A percentile compares a stretch with the other conserved stretches of the same genome.
phyloP scores from a whole-genome alignment of 2,797 vertebrate species.

The Acrocephalus scirpaceus region DNA sequence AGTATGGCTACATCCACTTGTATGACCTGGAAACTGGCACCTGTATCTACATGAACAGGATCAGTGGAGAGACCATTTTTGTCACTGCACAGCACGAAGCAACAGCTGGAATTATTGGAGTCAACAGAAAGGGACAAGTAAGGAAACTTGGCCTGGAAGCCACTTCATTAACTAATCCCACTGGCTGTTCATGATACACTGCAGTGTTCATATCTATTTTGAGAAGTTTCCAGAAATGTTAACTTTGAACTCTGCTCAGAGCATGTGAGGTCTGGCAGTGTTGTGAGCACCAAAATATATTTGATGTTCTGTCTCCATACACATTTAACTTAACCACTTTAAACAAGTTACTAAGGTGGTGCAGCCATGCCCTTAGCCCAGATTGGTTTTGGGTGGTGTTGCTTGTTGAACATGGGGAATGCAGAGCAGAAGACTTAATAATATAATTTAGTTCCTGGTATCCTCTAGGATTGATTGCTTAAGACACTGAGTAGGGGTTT shows the following conservation, averaged over 20 bases:
- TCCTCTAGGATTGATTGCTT: neutral
- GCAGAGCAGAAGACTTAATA: neutral
- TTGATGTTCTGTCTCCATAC: neutral
- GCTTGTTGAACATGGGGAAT: neutral
- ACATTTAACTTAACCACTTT: neutral
- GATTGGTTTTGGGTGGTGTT: neutral
- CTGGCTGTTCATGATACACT: neutral
- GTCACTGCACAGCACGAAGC: constrained; percentile 97
- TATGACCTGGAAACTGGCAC: constrained; percentile 98
- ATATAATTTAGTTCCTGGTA: neutral
- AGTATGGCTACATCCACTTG: constrained; percentile 97
- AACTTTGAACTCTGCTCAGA: neutral
- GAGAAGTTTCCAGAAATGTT: neutral
- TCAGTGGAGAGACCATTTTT: constrained; percentile 98
- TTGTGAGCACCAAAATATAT: neutral
- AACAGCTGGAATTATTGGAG: constrained; percentile 96
- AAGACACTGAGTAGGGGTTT: neutral
- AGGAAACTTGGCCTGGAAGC: neutral
- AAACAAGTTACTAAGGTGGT: neutral
- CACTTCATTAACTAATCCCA: neutral
- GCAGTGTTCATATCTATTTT: neutral
- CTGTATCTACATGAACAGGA: constrained; percentile 99
- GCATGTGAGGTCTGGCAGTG: neutral
- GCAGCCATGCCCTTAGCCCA: neutral
- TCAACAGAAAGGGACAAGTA: constrained; percentile 99